Percentiles rank a stretch among this genome's conserved stretches.
These are phyloP conservation scores for Platyura marginata DNA, from an alignment of 1,140 invertebrate species.

Conservation along the genomic window DNA sequence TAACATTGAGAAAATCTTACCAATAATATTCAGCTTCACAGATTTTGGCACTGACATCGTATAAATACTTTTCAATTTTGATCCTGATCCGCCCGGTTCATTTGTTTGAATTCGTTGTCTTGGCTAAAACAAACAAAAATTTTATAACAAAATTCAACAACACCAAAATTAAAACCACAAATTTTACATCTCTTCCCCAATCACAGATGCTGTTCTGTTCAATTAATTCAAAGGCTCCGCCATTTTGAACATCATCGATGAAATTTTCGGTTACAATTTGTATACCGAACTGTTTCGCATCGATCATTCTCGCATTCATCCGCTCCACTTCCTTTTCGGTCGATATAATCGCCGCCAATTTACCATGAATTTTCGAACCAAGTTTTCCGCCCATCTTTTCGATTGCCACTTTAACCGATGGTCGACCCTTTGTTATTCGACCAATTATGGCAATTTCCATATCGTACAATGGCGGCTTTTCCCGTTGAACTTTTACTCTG, in stretches of 20 bases:
- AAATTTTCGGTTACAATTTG: constrained; percentile 66
- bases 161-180: constrained; percentile 7
- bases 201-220: constrained; percentile 52
- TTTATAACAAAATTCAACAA: too few species aligned
- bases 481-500: constrained; percentile 36
- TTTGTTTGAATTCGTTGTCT: constrained; percentile 34
- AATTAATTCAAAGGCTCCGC: constrained; percentile 36
- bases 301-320: constrained; percentile 40
- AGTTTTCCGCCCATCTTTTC: constrained; percentile 57
- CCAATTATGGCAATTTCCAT: constrained; percentile 64
- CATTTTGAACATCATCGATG: constrained; percentile 44
- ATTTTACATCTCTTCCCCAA: constrained; percentile 52
- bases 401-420: constrained; percentile 46
- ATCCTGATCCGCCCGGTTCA: constrained; percentile 30
- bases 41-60: constrained; percentile 41
- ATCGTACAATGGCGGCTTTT: constrained; percentile 48
- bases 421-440: constrained; percentile 34
- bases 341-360: constrained; percentile 58
- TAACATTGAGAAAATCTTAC: too few species aligned
- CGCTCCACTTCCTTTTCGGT: constrained; percentile 49
- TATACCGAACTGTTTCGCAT: constrained; percentile 48
- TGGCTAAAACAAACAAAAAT: too few species aligned
- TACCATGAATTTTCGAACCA: constrained; percentile 39
- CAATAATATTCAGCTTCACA: constrained; percentile 61
- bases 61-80: constrained; percentile 43